Evolutionary conservation across 2,888 invertebrate genomes (phyloP), one percentile per base, ranked within the genome.

Genomic region (Drosophila lutescens): DNA sequence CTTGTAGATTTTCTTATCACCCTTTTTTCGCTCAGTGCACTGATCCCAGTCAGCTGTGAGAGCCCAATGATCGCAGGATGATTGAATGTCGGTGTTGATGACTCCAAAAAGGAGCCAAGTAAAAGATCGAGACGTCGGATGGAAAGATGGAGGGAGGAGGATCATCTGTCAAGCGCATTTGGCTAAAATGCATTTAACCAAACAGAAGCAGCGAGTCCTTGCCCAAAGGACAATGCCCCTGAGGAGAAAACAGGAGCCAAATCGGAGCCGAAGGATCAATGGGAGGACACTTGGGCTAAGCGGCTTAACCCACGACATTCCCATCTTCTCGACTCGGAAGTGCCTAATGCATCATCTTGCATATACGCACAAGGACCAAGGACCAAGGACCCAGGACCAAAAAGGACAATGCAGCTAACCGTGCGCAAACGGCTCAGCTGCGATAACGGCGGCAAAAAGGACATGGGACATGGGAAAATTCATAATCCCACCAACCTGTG

Each of bases 361-460:
- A 77, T 78, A 77, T 78, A 56, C 43, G 47, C 40, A 30, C 30
- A 23, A 75, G 67, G 80, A 68, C 54, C 23, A 53, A 53, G 26
- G 20, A 20, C 12, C 20, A 2, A 40, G 26, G 30, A 40, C 23
- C 17, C n/a, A n/a, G n/a, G n/a, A n/a, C n/a, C n/a, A 53, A 54
- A 88, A 81, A 82, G 81, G 78, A 89, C 90, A 90, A 90, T 86
- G 77, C 80, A 78, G 76, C 83, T 88, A 91, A 88, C 87, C 89
- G 89, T 91, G 91, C 90, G 90, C 89, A 89, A 89, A 80, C 79
- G 78, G 88, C 89, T 91, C 84, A 90, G 86, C 78, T 69, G 66
- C 83, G 86, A 89, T 88, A 89, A 80, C 80, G 90, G 88, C 89
- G 85, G 89, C 77, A 87, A 90, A 90, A 90, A 89, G 90, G 90